Evolutionary conservation across 2,797 vertebrate genomes (phyloP).

Genomic region (Schizopygopsis pylzovi): DNA sequence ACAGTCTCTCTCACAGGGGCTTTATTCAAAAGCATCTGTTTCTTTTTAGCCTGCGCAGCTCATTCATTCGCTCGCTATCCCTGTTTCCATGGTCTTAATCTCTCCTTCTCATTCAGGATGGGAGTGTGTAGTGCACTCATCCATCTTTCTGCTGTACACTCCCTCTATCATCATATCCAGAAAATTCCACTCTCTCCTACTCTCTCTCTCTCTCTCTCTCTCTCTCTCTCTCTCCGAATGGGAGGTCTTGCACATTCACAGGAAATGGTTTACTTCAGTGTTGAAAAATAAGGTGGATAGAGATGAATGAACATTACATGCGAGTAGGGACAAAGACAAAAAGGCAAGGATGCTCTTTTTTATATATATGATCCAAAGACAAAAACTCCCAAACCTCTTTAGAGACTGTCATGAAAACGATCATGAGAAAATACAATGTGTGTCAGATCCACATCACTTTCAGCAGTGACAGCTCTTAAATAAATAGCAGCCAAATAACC

Average conservation of each 20-base stretch:
- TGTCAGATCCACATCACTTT: too few species aligned
- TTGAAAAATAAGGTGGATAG: not conserved
- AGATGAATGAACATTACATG: not conserved
- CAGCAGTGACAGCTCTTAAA: too few species aligned
- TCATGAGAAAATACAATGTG: too few species aligned
- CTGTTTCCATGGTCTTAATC: constrained; percentile 63
- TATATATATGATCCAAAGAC: not conserved
- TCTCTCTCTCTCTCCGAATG: too few species aligned
- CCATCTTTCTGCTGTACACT: constrained; percentile 61
- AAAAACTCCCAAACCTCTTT: not conserved
- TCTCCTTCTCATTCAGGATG: constrained; percentile 45
- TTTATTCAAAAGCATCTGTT: constrained; percentile 59
- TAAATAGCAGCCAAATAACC: too few species aligned
- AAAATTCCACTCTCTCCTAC: constrained; percentile 51
- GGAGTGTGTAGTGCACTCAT: constrained; percentile 56
- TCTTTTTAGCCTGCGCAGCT: constrained; percentile 62
- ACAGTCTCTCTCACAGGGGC: constrained; percentile 8
- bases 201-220: constrained; percentile 41
- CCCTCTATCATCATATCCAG: constrained; percentile 56
- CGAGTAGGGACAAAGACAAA: not conserved
- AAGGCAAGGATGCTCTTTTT: not conserved
- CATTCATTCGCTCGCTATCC: constrained; percentile 66
- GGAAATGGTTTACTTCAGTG: not conserved
- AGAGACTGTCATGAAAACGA: too few species aligned
- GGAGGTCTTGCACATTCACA: not conserved